A percentile compares a stretch with the other conserved stretches of the same genome.
Evolutionary conservation across 2,113 vertebrate species (phyloP).

Genomic region (Rostratula benghalensis): DNA sequence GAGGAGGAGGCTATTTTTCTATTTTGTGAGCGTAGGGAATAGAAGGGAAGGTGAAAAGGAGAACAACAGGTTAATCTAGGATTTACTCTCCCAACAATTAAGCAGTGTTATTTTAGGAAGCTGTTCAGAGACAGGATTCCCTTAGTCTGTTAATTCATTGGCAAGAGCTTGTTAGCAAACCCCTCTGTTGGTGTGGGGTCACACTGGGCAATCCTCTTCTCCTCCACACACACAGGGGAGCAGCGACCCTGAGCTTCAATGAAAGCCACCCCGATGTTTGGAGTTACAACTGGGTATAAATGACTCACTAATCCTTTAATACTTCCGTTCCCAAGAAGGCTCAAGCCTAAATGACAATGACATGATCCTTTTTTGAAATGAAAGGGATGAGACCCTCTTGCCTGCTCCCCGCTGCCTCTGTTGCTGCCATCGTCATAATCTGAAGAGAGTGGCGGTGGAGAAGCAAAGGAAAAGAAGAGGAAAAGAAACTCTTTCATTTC

Average conservation of each 20-base stretch:
- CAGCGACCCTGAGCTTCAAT: neutral
- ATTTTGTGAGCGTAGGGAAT: neutral
- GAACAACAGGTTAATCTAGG: neutral
- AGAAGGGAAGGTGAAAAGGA: neutral
- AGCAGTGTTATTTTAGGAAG: conserved; percentile 37
- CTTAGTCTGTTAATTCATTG: conserved; percentile 10
- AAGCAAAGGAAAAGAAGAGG: neutral
- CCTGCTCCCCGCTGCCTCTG: neutral
- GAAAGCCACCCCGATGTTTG: conserved; percentile 6
- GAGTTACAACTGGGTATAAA: conserved; percentile 16
- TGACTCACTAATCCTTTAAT: conserved; percentile 66
- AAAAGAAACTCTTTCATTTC: neutral
- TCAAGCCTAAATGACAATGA: conserved; percentile 52
- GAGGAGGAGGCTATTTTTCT: neutral
- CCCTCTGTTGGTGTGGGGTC: neutral
- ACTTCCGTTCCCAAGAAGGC: conserved; percentile 29
- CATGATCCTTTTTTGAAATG: conserved; percentile 12
- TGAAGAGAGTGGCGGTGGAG: neutral
- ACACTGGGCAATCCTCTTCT: neutral
- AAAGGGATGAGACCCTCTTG: neutral
- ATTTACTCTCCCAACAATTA: conserved; percentile 11
- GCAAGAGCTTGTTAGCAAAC: neutral
- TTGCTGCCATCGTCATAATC: neutral
- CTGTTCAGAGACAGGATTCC: neutral
- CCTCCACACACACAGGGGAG: neutral